A percentile compares a stretch with the other conserved stretches of the same genome.
phyloP scores from a whole-genome alignment of 2,113 vertebrate genomes.

The Prionailurus viverrinus region DNA sequence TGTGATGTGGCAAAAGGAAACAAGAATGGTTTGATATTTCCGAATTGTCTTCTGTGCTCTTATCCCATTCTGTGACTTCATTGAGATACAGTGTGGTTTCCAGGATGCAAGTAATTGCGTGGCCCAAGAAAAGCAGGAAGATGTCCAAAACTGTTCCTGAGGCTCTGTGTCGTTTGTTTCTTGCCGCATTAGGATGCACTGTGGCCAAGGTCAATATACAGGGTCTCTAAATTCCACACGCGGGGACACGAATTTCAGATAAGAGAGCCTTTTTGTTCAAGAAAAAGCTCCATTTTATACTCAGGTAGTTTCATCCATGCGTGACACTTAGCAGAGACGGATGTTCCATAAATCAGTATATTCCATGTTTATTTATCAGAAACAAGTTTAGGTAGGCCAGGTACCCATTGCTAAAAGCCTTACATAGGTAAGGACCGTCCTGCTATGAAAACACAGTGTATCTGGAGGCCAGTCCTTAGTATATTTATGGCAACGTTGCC shows the following conservation, averaged over 20 bases:
- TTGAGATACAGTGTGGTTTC: neutral
- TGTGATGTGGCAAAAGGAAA: neutral
- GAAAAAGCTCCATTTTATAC: neutral
- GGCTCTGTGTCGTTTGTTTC: neutral
- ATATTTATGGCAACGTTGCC: neutral
- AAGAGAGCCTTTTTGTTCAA: neutral
- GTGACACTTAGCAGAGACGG: neutral
- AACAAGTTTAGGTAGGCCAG: neutral
- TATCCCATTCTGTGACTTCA: neutral
- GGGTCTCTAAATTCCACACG: neutral
- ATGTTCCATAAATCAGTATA: neutral
- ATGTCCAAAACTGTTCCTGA: fast-evolving
- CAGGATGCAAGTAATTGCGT: neutral
- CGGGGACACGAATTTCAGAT: neutral
- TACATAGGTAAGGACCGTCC: neutral
- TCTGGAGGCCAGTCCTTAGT: neutral
- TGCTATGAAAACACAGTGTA: neutral
- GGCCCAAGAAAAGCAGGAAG: neutral
- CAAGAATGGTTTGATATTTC: neutral
- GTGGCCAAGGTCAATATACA: neutral
- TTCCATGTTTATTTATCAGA: neutral
- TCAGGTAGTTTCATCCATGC: neutral
- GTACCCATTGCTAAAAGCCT: neutral
- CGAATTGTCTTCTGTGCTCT: neutral
- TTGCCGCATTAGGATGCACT: neutral